Base-by-base conservation (phyloP, 2,797 vertebrate genomes). In the Microctenopoma lineatum region DNA sequence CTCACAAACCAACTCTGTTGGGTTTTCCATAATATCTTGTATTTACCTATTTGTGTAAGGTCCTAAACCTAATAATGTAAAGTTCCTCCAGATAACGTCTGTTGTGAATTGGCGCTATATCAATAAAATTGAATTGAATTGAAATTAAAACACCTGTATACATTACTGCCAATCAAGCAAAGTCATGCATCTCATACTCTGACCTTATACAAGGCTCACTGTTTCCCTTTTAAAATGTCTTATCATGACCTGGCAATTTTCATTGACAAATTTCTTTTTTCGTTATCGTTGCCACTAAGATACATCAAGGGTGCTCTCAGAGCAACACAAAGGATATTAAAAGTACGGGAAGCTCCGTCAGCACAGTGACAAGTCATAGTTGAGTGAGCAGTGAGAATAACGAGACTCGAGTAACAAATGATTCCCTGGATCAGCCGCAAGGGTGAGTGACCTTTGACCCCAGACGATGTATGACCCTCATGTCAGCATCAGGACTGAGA, bases 291-390 rank as follows among this genome's bases (percentile, higher is more conserved):
- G 83, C 59, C 84, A 76, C 79, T 67, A 15, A 69, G 77, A 85
- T 62, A 71, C 70, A 90, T 91, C 87, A 88, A 32, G 71, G 87
- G 81, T 88, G 76, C 82, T 84, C 84, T 91, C 84, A 66, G 83
- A 85, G 81, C 86, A 81, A 84, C 88, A 92, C 90, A 88, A 86
- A 82, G 80, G 85, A 87, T 88, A 91, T 93, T 88, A 89, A 91
- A 89, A 87, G 77, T 83, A 75, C 82, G 77, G 89, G 70, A 57
- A 70, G 70, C 77, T 66, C 72, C 75, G 70, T 81, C 77, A 80
- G 55, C 75, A 64, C 60, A 36, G 85, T 84, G 56, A 88, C 84
- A 76, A 83, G 85, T 77, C 53, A 66, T 11, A 65, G 54, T 46
- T 39, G 58, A 74, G 71, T 79, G 73, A 83, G 70, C 59, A 41